Base-by-base conservation (phyloP, 2,113 vertebrate genomes). In the Enhydra lutris region DNA sequence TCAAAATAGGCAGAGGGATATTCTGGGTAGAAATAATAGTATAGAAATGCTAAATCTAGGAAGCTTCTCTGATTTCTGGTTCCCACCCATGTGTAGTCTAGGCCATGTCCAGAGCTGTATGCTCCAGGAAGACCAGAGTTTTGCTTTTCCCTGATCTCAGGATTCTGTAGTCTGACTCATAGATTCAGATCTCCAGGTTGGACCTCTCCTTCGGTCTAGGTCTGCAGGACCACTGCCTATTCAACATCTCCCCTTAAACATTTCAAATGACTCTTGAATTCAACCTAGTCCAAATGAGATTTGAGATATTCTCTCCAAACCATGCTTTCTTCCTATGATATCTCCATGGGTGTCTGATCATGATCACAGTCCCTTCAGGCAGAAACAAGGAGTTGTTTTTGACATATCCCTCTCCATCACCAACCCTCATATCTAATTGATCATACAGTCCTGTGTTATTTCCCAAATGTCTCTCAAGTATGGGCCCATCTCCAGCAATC, bases 11-110 rank as follows among this genome's bases (percentile, higher is more conserved):
- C 5, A 81, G 50, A 82, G 13, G 24, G 23, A 61, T 24, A n/a
- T 80, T 87, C 50, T 91, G 23, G 7, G 14, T 45, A 79, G 45
- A 96, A 55, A 91, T 1, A 82, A 6, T 10, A 91, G 20, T 52
- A 7, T 29, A 79, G 47, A 74, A 67, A 78, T 24, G 42, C 13
- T 88, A 73, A 55, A 9, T 59, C 31, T 61, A 42, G 47, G 34
- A 94, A 76, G 26, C 12, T 63, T 87, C 50, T 91, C 80, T 95
- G n/a, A 63, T 94, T 88, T 88, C 81, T 93, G 52, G 15, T 31
- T 83, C 47, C n/a, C 4, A 63, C 2, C 29, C 50, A 11, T 92
- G 83, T 55, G 50, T 11, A 52, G 10, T 78, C 71, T 59, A 94
- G 34, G 36, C 21, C n/a, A 67, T 52, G 21, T 23, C n/a, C 36